These are phyloP conservation scores for Tetropium fuscum DNA, from an alignment of 2,888 invertebrate species.

Conservation along the genomic window DNA sequence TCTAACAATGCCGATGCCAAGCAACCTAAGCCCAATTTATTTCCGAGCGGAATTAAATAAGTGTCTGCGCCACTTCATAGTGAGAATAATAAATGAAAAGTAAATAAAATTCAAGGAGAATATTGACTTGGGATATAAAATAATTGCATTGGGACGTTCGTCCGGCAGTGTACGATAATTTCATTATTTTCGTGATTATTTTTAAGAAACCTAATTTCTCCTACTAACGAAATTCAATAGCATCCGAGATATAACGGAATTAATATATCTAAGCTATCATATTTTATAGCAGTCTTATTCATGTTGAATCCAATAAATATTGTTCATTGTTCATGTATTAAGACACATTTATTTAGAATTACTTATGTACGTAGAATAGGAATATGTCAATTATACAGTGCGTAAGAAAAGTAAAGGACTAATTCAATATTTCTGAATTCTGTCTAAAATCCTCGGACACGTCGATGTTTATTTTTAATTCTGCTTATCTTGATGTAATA, in stretches of 20 bases:
- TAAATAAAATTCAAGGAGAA: conserved; percentile 46
- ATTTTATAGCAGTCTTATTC: background rate
- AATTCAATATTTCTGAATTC: too few species aligned
- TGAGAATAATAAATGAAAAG: conserved; percentile 34
- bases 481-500: too few species aligned
- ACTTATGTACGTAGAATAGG: too few species aligned
- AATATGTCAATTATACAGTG: too few species aligned
- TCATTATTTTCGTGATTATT: conserved; percentile 42
- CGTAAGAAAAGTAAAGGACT: too few species aligned
- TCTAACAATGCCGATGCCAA: too few species aligned
- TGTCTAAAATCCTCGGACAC: too few species aligned
- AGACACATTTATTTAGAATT: too few species aligned
- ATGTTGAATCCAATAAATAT: background rate
- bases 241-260: background rate
- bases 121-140: conserved; percentile 60
- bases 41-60: conserved; percentile 12
- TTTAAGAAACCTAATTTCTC: conserved; percentile 19
- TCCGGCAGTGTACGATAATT: conserved; percentile 46
- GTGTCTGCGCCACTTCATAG: conserved; percentile 6
- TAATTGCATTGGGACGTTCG: conserved; percentile 59
- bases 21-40: conserved; percentile 1
- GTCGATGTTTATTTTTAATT: too few species aligned
- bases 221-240: conserved; percentile 1
- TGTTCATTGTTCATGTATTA: too few species aligned
- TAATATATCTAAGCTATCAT: background rate